Percentiles rank a stretch among this genome's conserved stretches.
These are phyloP conservation scores for Strigamia crassipes DNA, from an alignment of 2,888 invertebrate genomes.

Conservation along the genomic window DNA sequence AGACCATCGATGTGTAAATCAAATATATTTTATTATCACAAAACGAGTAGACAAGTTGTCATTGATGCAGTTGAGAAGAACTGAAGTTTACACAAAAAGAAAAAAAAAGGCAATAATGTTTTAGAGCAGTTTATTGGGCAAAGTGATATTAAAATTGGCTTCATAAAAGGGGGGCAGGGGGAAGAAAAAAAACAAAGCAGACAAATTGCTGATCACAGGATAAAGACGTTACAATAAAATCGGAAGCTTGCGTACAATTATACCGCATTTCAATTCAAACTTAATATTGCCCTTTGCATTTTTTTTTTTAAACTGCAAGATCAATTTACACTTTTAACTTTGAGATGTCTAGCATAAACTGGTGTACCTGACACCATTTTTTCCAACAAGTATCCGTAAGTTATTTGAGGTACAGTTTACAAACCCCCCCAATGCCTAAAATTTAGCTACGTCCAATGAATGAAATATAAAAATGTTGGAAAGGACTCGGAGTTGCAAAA, in stretches of 20 bases:
- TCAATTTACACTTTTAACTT: background rate
- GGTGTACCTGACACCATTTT: constrained; percentile 20
- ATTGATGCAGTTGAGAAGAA: background rate
- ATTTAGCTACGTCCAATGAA: constrained; percentile 22
- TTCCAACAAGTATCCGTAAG: background rate
- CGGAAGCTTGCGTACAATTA: background rate
- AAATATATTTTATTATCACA: constrained; percentile 30
- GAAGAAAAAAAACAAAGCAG: background rate
- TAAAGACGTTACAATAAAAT: background rate
- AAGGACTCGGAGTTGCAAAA: constrained; percentile 22
- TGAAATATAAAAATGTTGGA: constrained; percentile 15
- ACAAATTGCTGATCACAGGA: constrained; percentile 22
- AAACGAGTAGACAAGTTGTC: background rate
- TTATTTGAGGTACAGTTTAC: background rate
- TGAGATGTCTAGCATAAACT: background rate
- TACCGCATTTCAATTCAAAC: background rate
- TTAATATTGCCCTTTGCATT: constrained; percentile 11
- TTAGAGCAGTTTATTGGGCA: constrained; percentile 23
- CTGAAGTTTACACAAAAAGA: background rate
- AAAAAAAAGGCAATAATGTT: background rate
- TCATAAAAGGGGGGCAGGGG: background rate
- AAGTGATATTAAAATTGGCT: constrained; percentile 1
- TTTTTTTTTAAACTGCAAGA: constrained; percentile 22
- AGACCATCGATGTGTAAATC: constrained; percentile 30
- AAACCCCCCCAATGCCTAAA: constrained; percentile 22